Evolutionary conservation across 2,113 vertebrate genomes (phyloP).

Genomic region (Elanus axillaris): DNA sequence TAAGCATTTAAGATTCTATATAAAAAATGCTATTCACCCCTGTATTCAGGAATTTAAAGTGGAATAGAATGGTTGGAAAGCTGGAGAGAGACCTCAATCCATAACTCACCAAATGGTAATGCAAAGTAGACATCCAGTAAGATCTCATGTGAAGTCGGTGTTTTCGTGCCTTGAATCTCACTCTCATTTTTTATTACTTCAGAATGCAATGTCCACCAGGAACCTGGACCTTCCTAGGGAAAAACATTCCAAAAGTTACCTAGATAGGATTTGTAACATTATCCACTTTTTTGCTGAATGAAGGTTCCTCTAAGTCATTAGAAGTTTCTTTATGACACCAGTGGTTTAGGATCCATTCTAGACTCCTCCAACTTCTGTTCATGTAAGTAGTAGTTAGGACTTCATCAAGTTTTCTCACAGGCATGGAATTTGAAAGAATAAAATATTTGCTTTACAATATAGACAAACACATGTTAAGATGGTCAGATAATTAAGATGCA

Average conservation of each 20-base stretch:
- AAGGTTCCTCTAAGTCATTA: not conserved
- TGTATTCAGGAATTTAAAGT: not conserved
- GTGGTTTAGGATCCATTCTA: not conserved
- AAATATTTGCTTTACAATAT: not conserved
- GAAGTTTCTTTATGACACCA: not conserved
- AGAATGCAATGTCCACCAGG: slow-evolving; percentile 66
- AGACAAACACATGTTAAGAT: not conserved
- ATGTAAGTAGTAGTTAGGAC: not conserved
- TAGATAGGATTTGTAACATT: not conserved
- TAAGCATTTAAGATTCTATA: not conserved
- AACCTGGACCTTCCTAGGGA: slow-evolving; percentile 64
- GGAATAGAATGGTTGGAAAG: not conserved
- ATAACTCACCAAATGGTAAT: slow-evolving; percentile 56
- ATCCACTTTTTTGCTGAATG: not conserved
- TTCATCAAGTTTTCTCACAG: not conserved
- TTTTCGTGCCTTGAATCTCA: slow-evolving; percentile 62
- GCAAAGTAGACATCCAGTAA: slow-evolving; percentile 66
- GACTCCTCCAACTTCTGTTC: not conserved
- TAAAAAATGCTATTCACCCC: not conserved
- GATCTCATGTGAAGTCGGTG: slow-evolving; percentile 57
- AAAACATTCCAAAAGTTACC: not conserved
- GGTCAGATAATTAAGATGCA: not conserved
- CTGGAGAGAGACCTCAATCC: not conserved
- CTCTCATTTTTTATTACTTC: slow-evolving; percentile 47
- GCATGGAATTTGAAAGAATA: not conserved